A percentile compares a stretch with the other conserved stretches of the same genome.
Conservation (phyloP, 2,797 vertebrate species). For the Muscicapa comitata region DNA sequence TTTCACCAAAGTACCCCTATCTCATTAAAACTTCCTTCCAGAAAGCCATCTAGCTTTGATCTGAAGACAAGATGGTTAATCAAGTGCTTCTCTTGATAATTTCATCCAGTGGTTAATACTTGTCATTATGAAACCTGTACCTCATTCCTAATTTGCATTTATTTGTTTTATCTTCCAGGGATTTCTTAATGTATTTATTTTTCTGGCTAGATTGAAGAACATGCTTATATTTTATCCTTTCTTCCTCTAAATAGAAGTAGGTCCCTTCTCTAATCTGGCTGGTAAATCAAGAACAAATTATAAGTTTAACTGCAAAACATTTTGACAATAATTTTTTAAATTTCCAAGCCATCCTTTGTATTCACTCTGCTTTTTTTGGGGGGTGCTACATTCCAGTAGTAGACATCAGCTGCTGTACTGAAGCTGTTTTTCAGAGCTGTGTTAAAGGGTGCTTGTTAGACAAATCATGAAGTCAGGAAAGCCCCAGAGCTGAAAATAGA, state of each 20-base stretch:
- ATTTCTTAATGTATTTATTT: not conserved
- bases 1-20: not conserved
- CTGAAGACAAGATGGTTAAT: not conserved
- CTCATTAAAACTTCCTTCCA: not conserved
- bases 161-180: not conserved
- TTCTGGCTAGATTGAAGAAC: not conserved
- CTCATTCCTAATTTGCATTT: not conserved
- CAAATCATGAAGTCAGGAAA: not conserved
- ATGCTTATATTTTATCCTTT: not conserved
- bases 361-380: not conserved
- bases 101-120: not conserved
- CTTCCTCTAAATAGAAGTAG: not conserved
- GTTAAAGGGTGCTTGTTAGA: not conserved
- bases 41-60: not conserved
- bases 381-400: not conserved
- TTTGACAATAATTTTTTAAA: not conserved
- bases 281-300: not conserved
- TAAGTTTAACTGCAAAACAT: not conserved
- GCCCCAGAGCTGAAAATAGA: conserved; percentile 8
- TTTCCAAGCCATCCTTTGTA: not conserved
- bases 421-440: not conserved
- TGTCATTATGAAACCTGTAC: not conserved
- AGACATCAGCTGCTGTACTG: not conserved
- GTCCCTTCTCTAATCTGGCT: not conserved
- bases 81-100: not conserved